Conservation (phyloP, 2,888 invertebrate species). For the Temnothorax rugatulus region DNA sequence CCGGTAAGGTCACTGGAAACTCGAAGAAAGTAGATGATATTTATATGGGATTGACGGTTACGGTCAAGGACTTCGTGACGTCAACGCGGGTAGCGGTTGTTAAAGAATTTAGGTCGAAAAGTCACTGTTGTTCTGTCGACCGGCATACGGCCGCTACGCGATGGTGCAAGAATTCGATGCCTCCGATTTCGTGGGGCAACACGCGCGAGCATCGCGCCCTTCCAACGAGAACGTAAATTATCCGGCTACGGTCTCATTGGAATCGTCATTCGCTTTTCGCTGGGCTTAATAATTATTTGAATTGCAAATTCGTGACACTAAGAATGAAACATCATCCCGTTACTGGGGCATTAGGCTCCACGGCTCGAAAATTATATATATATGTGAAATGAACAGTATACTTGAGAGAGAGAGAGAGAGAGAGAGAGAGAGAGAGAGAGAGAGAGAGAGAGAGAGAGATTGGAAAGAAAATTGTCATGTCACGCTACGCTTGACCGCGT, state of each 20-base stretch:
- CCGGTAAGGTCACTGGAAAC: no score
- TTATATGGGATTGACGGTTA: conserved; percentile 73
- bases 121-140: conserved; percentile 79
- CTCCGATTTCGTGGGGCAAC: conserved; percentile 59
- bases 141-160: conserved; percentile 49
- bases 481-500: not conserved
- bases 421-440: not conserved
- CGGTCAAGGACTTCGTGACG: conserved; percentile 84
- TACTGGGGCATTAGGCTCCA: conserved; percentile 82
- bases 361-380: conserved; percentile 60
- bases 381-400: conserved; percentile 21
- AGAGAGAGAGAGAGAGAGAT: not conserved
- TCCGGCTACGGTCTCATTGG: conserved; percentile 36
- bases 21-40: no score
- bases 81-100: conserved; percentile 78
- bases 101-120: conserved; percentile 85
- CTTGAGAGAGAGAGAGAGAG: not conserved
- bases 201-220: not conserved
- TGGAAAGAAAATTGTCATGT: not conserved
- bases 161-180: conserved; percentile 64
- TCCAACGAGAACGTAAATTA: conserved; percentile 43
- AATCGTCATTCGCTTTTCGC: conserved; percentile 65
- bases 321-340: conserved; percentile 75
- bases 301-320: conserved; percentile 78
- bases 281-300: conserved; percentile 80